Evolutionary conservation across 2,797 vertebrate genomes (phyloP).

Genomic region (Anabas testudineus): DNA sequence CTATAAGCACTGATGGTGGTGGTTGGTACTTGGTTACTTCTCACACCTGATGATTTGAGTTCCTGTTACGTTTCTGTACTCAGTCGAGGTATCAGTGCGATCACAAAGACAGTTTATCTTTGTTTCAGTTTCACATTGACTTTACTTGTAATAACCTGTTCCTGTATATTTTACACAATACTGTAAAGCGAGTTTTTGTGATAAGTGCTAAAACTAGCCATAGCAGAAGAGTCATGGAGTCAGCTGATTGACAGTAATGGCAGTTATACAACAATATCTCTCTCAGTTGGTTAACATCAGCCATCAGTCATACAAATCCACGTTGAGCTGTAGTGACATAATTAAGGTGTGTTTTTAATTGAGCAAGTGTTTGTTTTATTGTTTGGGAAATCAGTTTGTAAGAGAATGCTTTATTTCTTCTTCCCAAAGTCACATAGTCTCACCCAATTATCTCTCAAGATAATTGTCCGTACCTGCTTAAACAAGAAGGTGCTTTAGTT

Average conservation of each 20-base stretch:
- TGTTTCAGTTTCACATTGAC: too few relatives aligned
- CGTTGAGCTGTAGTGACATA: background rate
- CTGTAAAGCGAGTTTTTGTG: too few relatives aligned
- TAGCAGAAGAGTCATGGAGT: background rate
- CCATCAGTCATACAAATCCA: background rate
- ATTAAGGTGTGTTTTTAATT: background rate
- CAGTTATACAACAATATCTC: background rate
- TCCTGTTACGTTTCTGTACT: too few relatives aligned
- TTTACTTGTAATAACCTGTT: too few relatives aligned
- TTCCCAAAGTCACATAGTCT: background rate
- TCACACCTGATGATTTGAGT: too few relatives aligned
- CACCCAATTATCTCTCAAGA: constrained; percentile 3
- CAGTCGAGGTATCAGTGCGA: too few relatives aligned
- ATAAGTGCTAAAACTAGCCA: too few relatives aligned
- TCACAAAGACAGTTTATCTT: too few relatives aligned
- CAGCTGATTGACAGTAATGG: background rate
- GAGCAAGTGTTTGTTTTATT: background rate
- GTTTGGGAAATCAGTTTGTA: background rate
- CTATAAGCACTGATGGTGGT: too few relatives aligned
- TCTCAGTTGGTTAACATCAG: background rate
- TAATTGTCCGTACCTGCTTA: background rate
- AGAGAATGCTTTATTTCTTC: background rate
- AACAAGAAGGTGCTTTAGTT: background rate
- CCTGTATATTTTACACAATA: too few relatives aligned
- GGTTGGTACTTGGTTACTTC: too few relatives aligned